Base-by-base conservation (phyloP, 2,113 vertebrate genomes). In the Indri indri region DNA sequence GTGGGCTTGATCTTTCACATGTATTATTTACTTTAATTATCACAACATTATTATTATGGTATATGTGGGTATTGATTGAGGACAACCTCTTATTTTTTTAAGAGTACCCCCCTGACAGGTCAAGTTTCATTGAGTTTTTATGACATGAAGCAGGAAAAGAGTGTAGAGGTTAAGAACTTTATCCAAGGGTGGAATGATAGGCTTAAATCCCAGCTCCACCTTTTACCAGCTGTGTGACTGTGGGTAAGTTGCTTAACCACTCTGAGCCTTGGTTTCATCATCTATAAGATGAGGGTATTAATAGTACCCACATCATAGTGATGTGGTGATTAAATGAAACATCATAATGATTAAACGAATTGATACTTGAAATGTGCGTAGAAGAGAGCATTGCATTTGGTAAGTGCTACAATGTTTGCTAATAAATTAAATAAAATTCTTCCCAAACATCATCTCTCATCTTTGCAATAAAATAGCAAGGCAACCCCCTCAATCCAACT, bases 251-350 rank as follows among this genome's bases (percentile, higher is more conserved):
- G 57, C 59, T 86, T 50, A 80, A 84, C 30, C 30, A 84, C 45
- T 23, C 65, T 52, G 73, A 92, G 22, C 16, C 12, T 88, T 52
- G 30, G 32, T 93, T 91, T 94, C 82, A 84, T 84, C 96, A 96
- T 73, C 65, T 42, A 6, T 74, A 91, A 90, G 59, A 80, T 71
- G 57, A 94, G 20, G 9, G n/a, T 25, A 73, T 88, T 92, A 89
- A 59, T 65, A 85, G 70, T 32, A 79, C 50, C 20, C 37, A 42
- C 32, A 68, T 65, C 37, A 54, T 13, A 87, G 79, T 42, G 22
- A 71, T 86, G 17, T 93, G 80, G 80, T 89, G 80, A 95, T 45
- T 76, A 81, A 91, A 32, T 90, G 57, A 96, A 57, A 63, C 25
- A 71, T 57, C 65, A 10, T 95, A 70, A 87, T 87, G 74, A 95